Percentiles rank a stretch among this genome's conserved stretches.
Evolutionary conservation across 2,888 invertebrate species (phyloP).

Genomic region (Meandrusa payeni): DNA sequence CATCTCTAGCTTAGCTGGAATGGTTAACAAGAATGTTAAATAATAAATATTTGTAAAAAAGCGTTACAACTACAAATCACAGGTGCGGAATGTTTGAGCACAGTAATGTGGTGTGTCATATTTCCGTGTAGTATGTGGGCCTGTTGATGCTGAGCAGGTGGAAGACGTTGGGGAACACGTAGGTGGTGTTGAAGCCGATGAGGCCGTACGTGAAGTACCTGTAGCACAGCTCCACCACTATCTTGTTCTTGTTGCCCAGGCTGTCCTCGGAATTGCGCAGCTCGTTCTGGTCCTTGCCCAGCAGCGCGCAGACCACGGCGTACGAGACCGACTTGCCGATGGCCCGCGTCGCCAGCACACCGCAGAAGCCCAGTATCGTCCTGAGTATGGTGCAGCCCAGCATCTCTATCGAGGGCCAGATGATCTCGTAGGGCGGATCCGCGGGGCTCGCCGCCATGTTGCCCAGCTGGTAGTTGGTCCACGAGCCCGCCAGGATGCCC

Average conservation of each 20-base stretch:
- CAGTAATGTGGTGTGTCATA: constrained; percentile 79
- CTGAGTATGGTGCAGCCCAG: constrained; percentile 84
- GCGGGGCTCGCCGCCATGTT: constrained; percentile 81
- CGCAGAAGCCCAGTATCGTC: constrained; percentile 87
- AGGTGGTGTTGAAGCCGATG: constrained; percentile 90
- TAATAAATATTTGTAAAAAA: too few relatives aligned
- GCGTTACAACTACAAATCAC: too few relatives aligned
- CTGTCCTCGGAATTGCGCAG: constrained; percentile 83
- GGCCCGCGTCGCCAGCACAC: constrained; percentile 85
- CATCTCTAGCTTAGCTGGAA: too few relatives aligned
- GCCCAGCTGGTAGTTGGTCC: constrained; percentile 92
- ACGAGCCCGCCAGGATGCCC: constrained; percentile 89
- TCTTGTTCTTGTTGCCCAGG: constrained; percentile 85
- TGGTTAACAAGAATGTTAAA: too few relatives aligned
- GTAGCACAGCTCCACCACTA: constrained; percentile 89
- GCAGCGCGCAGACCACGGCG: constrained; percentile 84
- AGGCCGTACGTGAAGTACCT: constrained; percentile 91
- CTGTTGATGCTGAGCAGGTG: constrained; percentile 87
- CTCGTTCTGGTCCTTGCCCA: constrained; percentile 84
- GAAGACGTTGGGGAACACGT: constrained; percentile 89
- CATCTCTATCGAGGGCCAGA: constrained; percentile 90
- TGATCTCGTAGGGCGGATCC: constrained; percentile 87
- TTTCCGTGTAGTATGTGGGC: constrained; percentile 92
- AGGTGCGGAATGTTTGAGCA: too few relatives aligned
- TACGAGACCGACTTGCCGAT: constrained; percentile 86